Percentiles rank a stretch among this genome's conserved stretches.
Conservation (phyloP, 2,113 vertebrate genomes). For the Dicerorhinus sumatrensis region DNA sequence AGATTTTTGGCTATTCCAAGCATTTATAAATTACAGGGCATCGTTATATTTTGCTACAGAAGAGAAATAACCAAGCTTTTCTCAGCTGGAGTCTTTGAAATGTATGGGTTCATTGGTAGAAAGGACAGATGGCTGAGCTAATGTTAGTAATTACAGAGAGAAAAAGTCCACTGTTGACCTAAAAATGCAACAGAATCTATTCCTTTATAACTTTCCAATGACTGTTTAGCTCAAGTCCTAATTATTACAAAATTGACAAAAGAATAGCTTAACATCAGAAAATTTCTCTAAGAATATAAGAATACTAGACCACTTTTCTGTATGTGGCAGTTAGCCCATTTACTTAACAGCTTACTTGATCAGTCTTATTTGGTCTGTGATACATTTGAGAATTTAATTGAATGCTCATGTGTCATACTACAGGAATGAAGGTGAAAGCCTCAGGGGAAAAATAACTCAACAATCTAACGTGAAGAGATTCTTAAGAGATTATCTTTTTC, state of each 20-base stretch:
- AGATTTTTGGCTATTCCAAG: constrained; percentile 20
- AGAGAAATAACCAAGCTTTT: constrained; percentile 36
- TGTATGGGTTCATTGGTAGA: constrained; percentile 15
- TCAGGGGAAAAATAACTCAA: neutral
- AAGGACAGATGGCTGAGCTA: constrained; percentile 68
- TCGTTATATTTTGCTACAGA: constrained; percentile 49
- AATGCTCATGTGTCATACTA: neutral
- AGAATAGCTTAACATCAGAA: constrained; percentile 37
- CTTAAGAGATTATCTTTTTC: neutral
- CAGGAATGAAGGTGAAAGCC: neutral
- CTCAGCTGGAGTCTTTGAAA: constrained; percentile 62
- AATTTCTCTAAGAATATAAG: neutral
- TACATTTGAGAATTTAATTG: constrained; percentile 4
- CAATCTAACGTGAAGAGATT: constrained; percentile 21
- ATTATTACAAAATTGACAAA: constrained; percentile 45
- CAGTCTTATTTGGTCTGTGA: neutral
- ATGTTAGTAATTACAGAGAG: constrained; percentile 63
- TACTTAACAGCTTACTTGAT: neutral
- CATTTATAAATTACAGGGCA: constrained; percentile 57
- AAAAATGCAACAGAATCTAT: constrained; percentile 60
- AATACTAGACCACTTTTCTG: neutral
- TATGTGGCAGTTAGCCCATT: neutral
- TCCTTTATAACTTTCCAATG: constrained; percentile 59
- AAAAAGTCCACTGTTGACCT: constrained; percentile 65
- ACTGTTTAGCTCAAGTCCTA: constrained; percentile 54